phyloP scores from a whole-genome alignment of 64 coral and sea anemone genomes.

The Actinia equina region DNA sequence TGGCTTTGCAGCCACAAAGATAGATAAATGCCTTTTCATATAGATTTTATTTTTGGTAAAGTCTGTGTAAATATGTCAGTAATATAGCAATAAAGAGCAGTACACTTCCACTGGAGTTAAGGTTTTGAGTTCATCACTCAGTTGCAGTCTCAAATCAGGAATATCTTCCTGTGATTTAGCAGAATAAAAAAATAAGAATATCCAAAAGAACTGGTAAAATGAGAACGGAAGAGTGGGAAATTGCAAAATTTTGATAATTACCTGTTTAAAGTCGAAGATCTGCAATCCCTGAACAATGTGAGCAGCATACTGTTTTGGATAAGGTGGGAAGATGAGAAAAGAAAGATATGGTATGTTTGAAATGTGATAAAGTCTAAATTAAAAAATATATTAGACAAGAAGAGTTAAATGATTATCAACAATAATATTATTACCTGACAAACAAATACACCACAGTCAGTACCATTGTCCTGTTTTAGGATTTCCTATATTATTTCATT shows the following conservation, averaged over 20 bases:
- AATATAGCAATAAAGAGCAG: neutral
- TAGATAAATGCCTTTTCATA: no score
- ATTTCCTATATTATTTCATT: neutral
- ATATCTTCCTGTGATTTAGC: no score
- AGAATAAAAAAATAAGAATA: no score
- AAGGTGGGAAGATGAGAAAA: no score
- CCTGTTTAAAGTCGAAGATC: no score
- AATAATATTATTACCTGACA: constrained; percentile 6
- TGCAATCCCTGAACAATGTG: neutral
- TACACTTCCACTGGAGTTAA: neutral
- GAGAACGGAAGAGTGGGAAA: no score
- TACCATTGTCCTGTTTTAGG: constrained; percentile 20
- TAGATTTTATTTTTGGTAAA: no score
- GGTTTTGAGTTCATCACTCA: constrained; percentile 1
- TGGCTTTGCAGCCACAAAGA: no score
- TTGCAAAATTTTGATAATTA: no score
- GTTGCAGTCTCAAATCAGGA: neutral
- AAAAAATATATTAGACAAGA: neutral
- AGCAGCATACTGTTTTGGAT: no score
- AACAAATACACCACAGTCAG: constrained; percentile 36
- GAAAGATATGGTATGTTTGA: neutral
- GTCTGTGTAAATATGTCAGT: neutral
- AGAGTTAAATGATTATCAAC: neutral
- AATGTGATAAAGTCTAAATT: neutral
- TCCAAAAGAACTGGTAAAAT: no score